These are phyloP conservation scores for Oreotrochilus melanogaster DNA, from an alignment of 2,113 vertebrate species.

Conservation along the genomic window DNA sequence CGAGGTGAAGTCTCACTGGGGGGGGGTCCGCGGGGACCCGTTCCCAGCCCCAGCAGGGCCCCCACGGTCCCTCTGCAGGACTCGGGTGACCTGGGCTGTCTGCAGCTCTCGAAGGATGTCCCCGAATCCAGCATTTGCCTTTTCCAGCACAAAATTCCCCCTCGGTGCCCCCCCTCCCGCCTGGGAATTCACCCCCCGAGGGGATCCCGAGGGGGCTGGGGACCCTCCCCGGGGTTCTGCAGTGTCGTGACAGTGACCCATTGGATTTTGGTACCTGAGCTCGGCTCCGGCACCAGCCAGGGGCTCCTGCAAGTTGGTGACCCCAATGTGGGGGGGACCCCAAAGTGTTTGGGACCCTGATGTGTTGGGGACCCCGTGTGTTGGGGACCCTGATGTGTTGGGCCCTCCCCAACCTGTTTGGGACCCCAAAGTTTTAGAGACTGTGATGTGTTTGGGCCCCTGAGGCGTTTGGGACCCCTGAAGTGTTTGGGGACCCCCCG, in stretches of 20 bases:
- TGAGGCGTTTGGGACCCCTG: too few relatives aligned
- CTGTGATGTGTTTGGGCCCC: too few relatives aligned
- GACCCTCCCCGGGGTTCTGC: background rate
- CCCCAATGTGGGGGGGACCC: too few relatives aligned
- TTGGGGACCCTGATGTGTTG: background rate
- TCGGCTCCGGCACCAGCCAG: rapidly evolving
- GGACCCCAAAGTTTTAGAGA: too few relatives aligned
- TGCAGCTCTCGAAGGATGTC: background rate
- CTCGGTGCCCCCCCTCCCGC: background rate
- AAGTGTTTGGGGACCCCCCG: too few relatives aligned
- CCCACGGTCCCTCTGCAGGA: background rate
- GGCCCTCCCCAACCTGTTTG: too few relatives aligned
- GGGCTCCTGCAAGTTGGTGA: background rate
- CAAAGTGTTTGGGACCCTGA: too few relatives aligned
- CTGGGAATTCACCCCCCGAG: background rate
- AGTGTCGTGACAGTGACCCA: rapidly evolving
- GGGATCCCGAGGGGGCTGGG: background rate
- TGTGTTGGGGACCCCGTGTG: too few relatives aligned
- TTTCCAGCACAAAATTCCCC: slow-evolving; percentile 20
- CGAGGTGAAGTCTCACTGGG: slow-evolving; percentile 37
- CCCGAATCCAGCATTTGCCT: background rate
- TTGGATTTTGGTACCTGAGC: background rate
- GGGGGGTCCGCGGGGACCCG: rapidly evolving
- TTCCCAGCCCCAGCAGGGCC: background rate
- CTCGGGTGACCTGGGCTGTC: slow-evolving; percentile 14